Evolutionary conservation across 2,797 vertebrate species (phyloP).

Genomic region (Epinephelus malabaricus): DNA sequence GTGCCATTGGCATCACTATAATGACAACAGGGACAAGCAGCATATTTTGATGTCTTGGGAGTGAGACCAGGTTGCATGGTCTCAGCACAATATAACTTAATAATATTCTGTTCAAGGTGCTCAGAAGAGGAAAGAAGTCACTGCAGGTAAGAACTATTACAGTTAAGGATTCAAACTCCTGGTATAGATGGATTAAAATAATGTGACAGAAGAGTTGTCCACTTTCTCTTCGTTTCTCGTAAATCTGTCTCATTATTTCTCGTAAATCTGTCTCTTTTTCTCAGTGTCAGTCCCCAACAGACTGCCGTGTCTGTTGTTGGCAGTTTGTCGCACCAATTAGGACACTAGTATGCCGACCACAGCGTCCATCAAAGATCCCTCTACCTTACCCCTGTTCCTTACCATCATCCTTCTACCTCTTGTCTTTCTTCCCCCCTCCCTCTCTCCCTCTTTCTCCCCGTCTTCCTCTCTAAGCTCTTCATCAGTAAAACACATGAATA

Average conservation of each 20-base stretch:
- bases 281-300: conserved; percentile 18
- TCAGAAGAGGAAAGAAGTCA: background rate
- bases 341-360: conserved; percentile 6
- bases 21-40: too few species aligned
- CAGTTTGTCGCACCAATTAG: conserved; percentile 46
- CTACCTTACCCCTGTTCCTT: background rate
- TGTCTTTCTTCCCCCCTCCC: background rate
- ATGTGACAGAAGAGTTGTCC: background rate
- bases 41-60: too few species aligned
- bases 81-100: background rate
- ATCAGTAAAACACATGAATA: conserved; percentile 53
- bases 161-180: background rate
- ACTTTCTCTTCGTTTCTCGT: background rate
- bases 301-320: conserved; percentile 26
- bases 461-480: conserved; percentile 1
- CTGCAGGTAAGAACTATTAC: background rate
- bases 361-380: conserved; percentile 26
- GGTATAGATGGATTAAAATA: conserved; percentile 1
- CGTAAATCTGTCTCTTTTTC: conserved; percentile 18
- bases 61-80: background rate
- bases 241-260: background rate
- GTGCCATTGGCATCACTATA: too few species aligned
- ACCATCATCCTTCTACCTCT: conserved; percentile 13
- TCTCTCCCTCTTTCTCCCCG: too few species aligned
- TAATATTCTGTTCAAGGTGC: background rate